phyloP scores from a whole-genome alignment of 2,888 invertebrate genomes.

The Eledone cirrhosa region DNA sequence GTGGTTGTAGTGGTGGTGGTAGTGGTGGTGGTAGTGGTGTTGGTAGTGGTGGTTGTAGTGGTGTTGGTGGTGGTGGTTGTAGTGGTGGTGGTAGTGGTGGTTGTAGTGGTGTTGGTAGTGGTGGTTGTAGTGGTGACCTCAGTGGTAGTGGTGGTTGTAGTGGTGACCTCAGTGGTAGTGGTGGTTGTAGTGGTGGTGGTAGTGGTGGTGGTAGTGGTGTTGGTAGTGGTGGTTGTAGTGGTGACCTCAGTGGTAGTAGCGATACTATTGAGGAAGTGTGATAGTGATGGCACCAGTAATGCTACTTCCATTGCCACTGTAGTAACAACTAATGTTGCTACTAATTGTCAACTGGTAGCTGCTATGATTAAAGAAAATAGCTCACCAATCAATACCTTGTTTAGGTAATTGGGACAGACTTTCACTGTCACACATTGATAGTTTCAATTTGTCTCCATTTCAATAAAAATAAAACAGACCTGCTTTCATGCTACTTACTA shows the following conservation, averaged over 20 bases:
- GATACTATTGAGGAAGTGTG: not conserved
- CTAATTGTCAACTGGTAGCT: no score
- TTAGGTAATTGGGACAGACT: no score
- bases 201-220: not conserved
- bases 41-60: not conserved
- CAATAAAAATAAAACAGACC: no score
- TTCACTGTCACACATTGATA: no score
- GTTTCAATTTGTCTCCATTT: no score
- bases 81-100: not conserved
- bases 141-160: not conserved
- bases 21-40: not conserved
- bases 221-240: not conserved
- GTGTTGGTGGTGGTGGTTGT: not conserved
- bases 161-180: not conserved
- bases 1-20: not conserved
- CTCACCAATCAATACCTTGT: no score
- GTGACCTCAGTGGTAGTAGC: not conserved
- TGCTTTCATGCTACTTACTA: no score
- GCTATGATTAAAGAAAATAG: no score
- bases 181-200: not conserved
- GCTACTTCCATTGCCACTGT: not conserved
- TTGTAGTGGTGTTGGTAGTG: not conserved
- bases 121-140: not conserved
- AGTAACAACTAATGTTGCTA: no score
- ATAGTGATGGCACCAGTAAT: not conserved